Percentiles rank a stretch among this genome's conserved stretches.
phyloP scores from a whole-genome alignment of 2,797 vertebrate genomes.

The Smutsia temminckii region DNA sequence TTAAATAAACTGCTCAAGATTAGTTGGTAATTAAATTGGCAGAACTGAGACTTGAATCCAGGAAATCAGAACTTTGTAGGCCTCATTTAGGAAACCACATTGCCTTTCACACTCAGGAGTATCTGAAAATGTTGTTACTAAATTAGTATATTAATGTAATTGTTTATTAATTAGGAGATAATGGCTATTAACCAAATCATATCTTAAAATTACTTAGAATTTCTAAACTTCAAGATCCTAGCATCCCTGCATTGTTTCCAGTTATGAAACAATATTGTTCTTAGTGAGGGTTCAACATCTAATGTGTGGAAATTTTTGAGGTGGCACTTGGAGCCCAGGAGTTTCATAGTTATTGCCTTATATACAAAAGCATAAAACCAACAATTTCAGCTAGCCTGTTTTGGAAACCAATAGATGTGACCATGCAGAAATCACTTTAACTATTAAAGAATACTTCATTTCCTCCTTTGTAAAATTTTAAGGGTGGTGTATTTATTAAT shows the following conservation, averaged over 20 bases:
- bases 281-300: not conserved
- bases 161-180: not conserved
- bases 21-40: slow-evolving; percentile 26
- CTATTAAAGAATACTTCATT: slow-evolving; percentile 23
- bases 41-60: slow-evolving; percentile 48
- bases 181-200: not conserved
- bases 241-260: not conserved
- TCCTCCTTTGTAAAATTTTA: not conserved
- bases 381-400: not conserved
- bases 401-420: not conserved
- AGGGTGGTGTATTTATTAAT: not conserved
- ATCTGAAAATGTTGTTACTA: not conserved
- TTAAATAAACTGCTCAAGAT: slow-evolving; percentile 34
- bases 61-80: not conserved
- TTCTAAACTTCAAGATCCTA: not conserved
- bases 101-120: not conserved
- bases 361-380: not conserved
- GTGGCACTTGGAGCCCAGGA: not conserved
- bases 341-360: not conserved
- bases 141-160: not conserved
- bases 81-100: not conserved
- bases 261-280: not conserved
- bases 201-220: not conserved
- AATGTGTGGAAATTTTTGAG: not conserved
- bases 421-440: not conserved